Percentiles rank a stretch among this genome's conserved stretches.
phyloP scores from a whole-genome alignment of 1,140 invertebrate genomes.

The Oppia nitens region DNA sequence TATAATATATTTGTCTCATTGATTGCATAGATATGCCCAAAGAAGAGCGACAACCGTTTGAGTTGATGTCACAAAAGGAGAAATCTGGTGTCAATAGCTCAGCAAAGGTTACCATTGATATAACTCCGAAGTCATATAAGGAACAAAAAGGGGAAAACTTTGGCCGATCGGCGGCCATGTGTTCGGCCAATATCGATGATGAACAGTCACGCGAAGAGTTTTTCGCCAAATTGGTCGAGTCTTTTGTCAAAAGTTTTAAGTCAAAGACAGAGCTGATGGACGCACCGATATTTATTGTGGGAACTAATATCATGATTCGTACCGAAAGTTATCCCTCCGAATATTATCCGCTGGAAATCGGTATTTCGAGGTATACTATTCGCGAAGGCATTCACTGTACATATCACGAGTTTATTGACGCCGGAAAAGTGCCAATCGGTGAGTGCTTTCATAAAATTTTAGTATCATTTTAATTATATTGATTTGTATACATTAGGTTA shows the following conservation, averaged over 20 bases:
- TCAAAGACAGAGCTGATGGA: neutral
- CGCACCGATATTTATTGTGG: neutral
- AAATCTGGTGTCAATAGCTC: neutral
- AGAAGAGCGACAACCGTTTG: neutral
- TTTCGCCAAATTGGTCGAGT: neutral
- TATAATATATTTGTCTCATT: neutral
- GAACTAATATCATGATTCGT: neutral
- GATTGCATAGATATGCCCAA: neutral
- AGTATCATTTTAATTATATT: too few species aligned
- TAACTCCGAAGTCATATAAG: neutral
- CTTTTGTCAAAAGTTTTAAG: neutral
- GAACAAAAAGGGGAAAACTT: neutral
- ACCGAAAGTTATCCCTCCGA: neutral
- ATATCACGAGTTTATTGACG: neutral
- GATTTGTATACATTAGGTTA: neutral
- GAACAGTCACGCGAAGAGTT: neutral
- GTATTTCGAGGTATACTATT: neutral
- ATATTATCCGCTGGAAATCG: neutral
- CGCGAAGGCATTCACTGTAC: neutral
- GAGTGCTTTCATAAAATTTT: neutral
- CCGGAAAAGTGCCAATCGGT: neutral
- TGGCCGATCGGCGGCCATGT: neutral
- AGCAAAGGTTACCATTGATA: neutral
- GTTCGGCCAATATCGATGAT: neutral
- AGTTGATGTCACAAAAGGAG: neutral